Percentiles rank a stretch among this genome's conserved stretches.
phyloP scores from a whole-genome alignment of 1,140 invertebrate species.

The Bombus sibiricus region DNA sequence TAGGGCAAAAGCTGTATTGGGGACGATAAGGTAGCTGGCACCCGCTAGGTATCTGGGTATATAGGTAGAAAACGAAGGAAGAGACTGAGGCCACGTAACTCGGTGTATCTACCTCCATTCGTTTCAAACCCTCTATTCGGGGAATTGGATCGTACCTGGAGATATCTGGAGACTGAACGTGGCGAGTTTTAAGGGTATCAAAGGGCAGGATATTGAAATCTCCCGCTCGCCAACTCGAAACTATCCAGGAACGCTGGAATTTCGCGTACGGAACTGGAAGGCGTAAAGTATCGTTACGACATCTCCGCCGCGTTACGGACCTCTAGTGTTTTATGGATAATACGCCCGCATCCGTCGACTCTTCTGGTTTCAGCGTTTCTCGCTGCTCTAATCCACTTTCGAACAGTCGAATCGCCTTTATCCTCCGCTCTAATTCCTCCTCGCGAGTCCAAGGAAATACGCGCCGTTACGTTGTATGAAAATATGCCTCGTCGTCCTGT shows the following conservation, averaged over 20 bases:
- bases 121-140: constrained; percentile 56
- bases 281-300: constrained; percentile 59
- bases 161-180: constrained; percentile 56
- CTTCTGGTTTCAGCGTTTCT: neutral
- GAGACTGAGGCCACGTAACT: constrained; percentile 10
- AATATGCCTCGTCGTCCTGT: neutral
- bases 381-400: neutral
- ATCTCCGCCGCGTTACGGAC: neutral
- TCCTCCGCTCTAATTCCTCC: neutral
- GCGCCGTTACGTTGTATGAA: too few relatives aligned
- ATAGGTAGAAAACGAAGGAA: neutral
- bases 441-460: neutral
- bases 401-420: neutral
- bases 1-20: too few relatives aligned
- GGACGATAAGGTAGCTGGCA: neutral
- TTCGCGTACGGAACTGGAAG: constrained; percentile 9
- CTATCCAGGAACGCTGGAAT: constrained; percentile 9
- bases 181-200: constrained; percentile 67
- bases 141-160: constrained; percentile 63
- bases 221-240: constrained; percentile 29
- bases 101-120: constrained; percentile 36
- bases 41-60: constrained; percentile 6
- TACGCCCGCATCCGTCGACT: too few relatives aligned
- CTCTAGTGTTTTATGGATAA: too few relatives aligned
- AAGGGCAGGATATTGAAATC: constrained; percentile 72